Base-by-base conservation (phyloP, 1,140 invertebrate genomes). In the Drosophila trapezifrons region DNA sequence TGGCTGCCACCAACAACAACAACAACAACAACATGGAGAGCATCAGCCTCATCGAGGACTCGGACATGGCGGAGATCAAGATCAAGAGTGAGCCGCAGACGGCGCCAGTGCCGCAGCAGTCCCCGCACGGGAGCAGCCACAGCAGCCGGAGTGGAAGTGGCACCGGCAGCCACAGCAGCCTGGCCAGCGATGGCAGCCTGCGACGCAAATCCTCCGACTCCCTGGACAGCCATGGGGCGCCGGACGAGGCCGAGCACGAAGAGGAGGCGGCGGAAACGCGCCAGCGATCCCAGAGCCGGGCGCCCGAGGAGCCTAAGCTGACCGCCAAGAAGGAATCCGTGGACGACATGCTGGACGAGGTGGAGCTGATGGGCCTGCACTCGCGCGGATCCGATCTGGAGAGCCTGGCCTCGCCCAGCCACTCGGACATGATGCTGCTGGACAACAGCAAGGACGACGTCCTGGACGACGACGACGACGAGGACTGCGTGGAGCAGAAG, bases 381-480 rank as follows among this genome's bases (percentile, higher is more conserved):
- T 91, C 90, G 5, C 79, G 89, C 5, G 84, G 80, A 18, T 92
- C 91, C 8, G 91, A 92, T 69, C 51, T 92, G 32, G 91, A 92
- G 32, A 96, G 96, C 54, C 93, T 96, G 47, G 95, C 95, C 38
- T 95, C 95, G 59, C 94, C 93, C 9, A 93, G 94, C n/a, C 92
- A 93, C 59, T 94, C 94, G 13, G 93, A 93, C 49, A 95, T 95
- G 67, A 89, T 94, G 66, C 91, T 94, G 52, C 92, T 93, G 65
- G 94, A 94, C 20, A 94, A 94, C 59, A 94, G 93, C 66, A 96
- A 96, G 90, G 94, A 96, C 7, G 95, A 96, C 82, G 93, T 94
- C 57, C 92, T 93, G 38, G 93, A 86, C 13, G 93, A 94, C 37
- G 94, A 94, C 20, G 92, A 92, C 45, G 91, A 91, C 25, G 87